Conservation (phyloP, 1,140 invertebrate genomes). For the Brachystomella parvula region DNA sequence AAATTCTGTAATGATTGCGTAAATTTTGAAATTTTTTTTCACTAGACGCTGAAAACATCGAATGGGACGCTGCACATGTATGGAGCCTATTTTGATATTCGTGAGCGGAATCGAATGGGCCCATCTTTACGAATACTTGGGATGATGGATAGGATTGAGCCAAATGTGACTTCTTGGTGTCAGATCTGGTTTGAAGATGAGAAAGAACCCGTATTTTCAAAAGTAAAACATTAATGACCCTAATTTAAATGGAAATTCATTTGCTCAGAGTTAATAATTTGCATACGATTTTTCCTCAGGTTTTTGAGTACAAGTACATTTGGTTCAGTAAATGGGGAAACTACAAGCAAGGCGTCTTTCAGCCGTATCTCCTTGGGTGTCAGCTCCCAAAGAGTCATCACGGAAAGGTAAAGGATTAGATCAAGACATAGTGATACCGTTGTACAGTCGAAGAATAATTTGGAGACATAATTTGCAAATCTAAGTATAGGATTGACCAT, state of each 20-base stretch:
- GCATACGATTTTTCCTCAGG: constrained; percentile 40
- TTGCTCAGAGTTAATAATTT: neutral
- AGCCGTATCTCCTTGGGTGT: constrained; percentile 83
- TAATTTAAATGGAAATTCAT: neutral
- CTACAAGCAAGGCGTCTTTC: constrained; percentile 82
- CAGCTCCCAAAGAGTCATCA: constrained; percentile 63
- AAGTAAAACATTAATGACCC: constrained; percentile 39
- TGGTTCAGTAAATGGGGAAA: constrained; percentile 93
- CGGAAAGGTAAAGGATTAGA: constrained; percentile 41
- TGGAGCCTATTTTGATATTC: constrained; percentile 77
- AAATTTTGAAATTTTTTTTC: constrained; percentile 40
- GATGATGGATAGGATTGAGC: constrained; percentile 82
- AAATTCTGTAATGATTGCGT: neutral
- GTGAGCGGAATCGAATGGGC: constrained; percentile 64
- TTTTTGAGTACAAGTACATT: constrained; percentile 83
- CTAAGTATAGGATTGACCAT: neutral
- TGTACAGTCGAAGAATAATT: constrained; percentile 1
- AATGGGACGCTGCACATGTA: constrained; percentile 83
- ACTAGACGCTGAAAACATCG: constrained; percentile 63
- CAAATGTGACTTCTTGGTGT: constrained; percentile 70
- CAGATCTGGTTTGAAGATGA: constrained; percentile 83
- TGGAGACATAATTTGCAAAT: neutral
- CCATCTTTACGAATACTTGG: constrained; percentile 76
- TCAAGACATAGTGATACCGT: no score
- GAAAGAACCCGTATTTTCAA: constrained; percentile 67